Percentiles rank a stretch among this genome's conserved stretches.
Conservation (phyloP, 2,113 vertebrate species). For the Pangasianodon hypophthalmus region DNA sequence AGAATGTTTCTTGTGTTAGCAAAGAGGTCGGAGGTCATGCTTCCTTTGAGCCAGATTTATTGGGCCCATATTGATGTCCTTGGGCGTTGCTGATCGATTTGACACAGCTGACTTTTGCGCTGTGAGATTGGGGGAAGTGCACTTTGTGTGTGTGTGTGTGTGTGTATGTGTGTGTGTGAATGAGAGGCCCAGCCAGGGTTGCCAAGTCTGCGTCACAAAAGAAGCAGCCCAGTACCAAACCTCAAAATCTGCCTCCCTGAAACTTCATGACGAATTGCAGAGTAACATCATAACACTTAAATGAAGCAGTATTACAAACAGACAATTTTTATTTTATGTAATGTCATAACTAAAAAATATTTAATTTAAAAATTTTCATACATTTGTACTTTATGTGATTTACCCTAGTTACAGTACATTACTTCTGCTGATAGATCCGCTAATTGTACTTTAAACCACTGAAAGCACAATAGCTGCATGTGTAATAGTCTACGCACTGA, state of each 20-base stretch:
- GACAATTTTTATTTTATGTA: not conserved
- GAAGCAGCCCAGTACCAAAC: not conserved
- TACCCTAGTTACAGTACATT: not conserved
- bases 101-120: constrained; percentile 54
- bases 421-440: not conserved
- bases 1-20: constrained; percentile 25
- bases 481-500: not conserved
- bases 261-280: not conserved
- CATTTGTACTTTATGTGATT: not conserved
- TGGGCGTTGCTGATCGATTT: constrained; percentile 64
- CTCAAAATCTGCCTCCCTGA: not conserved
- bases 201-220: not conserved
- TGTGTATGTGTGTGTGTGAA: constrained; percentile 43
- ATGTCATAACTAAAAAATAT: not conserved
- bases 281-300: not conserved
- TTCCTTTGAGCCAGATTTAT: constrained; percentile 52
- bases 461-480: not conserved
- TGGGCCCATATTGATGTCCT: constrained; percentile 62
- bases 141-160: constrained; percentile 33
- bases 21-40: constrained; percentile 42
- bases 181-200: not conserved
- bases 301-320: not conserved
- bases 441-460: not conserved
- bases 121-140: constrained; percentile 42
- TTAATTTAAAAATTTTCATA: not conserved